Evolutionary conservation across 23 tunicate species (phyloP), one percentile per base, ranked within the genome.

Genomic region (Aplidium turbinatum): DNA sequence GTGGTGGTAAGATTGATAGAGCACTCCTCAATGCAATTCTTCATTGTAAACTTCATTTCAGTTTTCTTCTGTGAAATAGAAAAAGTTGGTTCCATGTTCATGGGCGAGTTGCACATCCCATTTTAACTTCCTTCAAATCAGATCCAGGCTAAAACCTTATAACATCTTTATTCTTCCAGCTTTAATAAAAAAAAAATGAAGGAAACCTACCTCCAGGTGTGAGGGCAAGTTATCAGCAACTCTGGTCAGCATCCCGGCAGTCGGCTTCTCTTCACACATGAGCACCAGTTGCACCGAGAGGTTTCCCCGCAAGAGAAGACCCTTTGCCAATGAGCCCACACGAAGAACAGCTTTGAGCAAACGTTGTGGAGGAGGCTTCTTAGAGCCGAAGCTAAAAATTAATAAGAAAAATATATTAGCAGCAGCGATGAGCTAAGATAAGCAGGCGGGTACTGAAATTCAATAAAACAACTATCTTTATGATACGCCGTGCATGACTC

Each of bases 241-340:
- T 23, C 96, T 56, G 28, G 56, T 69, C 35, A 89, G 39, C 84
- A 89, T 45, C 4, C 72, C 77, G 0, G 32, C 35, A 35, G 96
- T 82, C 33, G 99, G 99, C 54, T 91, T 79, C 29, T 83, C 83
- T 33, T 55, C 77, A 53, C 96, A 89, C 70, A 82, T 80, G 29
- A 95, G 83, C 33, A 95, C 99, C 36, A 95, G 64, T 26, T 84
- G 76, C 11, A 81, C 92, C 48, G 39, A 34, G 3, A 76, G 62
- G 30, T 88, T 85, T 18, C 96, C 96, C 9, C 46, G 66, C 33
- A 95, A 71, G 86, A 95, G 35, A 50, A 95, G 40, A 0, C 96
- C 99, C 42, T 95, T 95, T 2, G 96, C 92, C 29, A 83, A 83
- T 3, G 80, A 69, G 1, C 92, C 99, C 7, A 95, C 73, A n/a